Conservation (phyloP, 2,888 invertebrate species). For the Eristalis arbustorum region DNA sequence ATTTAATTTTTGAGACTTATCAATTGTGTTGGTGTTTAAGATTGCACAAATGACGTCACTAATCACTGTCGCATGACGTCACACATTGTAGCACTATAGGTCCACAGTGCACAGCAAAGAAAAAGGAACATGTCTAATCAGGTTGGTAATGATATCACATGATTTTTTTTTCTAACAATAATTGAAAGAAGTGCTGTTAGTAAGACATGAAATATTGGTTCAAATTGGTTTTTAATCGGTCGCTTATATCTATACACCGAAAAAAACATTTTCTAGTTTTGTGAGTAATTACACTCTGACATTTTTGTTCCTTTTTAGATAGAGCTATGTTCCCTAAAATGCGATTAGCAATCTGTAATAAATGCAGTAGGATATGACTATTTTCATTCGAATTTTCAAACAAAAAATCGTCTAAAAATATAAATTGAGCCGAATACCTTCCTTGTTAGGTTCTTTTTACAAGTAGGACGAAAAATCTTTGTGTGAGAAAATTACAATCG, state of each 20-base stretch:
- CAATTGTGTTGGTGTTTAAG: conserved; percentile 1
- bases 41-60: conserved; percentile 61
- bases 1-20: conserved; percentile 37
- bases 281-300: background rate
- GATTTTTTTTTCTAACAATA: background rate
- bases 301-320: background rate
- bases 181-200: conserved; percentile 23
- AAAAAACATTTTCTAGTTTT: background rate
- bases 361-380: too few species aligned
- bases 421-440: too few species aligned
- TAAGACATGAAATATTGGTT: conserved; percentile 6
- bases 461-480: too few species aligned
- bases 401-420: too few species aligned
- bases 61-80: conserved; percentile 40
- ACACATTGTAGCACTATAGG: background rate
- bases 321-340: background rate
- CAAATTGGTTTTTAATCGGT: conserved; percentile 63
- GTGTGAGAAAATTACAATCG: too few species aligned
- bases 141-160: conserved; percentile 41
- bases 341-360: too few species aligned
- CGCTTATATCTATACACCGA: background rate
- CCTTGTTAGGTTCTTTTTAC: too few species aligned
- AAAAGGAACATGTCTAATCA: background rate
- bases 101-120: background rate
- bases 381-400: too few species aligned